Evolutionary conservation across 2,888 invertebrate species (phyloP).

Genomic region (Mythimna albipuncta): DNA sequence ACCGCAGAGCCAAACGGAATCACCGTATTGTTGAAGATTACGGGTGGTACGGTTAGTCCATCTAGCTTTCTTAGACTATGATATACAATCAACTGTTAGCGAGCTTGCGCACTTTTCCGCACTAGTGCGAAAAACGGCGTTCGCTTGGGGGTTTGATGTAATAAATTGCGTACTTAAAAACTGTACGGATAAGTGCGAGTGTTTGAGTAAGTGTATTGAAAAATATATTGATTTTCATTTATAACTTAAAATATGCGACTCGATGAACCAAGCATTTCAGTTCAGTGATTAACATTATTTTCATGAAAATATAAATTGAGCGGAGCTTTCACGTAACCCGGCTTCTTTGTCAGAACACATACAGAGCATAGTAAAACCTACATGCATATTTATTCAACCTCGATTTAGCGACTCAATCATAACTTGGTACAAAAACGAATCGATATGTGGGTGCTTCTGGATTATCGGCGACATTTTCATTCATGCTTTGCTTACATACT

Average conservation of each 20-base stretch:
- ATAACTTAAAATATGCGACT: conserved; percentile 33
- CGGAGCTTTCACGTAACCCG: conserved; percentile 20
- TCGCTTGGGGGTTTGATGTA: too few species aligned
- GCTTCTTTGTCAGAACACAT: conserved; percentile 40
- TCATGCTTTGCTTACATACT: conserved; percentile 42
- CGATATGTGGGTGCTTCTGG: conserved; percentile 47
- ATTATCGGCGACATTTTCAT: conserved; percentile 51
- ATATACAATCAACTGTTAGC: too few species aligned
- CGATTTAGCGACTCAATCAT: conserved; percentile 57
- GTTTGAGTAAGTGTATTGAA: too few species aligned
- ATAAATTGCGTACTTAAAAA: too few species aligned
- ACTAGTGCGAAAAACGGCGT: too few species aligned
- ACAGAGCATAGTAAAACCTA: conserved; percentile 46
- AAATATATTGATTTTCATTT: conserved; percentile 1
- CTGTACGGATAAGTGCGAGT: too few species aligned
- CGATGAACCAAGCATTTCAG: conserved; percentile 34
- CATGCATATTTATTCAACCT: conserved; percentile 64
- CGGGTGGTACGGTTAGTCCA: too few species aligned
- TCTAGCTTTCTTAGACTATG: too few species aligned
- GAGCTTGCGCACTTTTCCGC: too few species aligned
- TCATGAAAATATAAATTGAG: conserved; percentile 23
- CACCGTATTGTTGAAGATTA: too few species aligned
- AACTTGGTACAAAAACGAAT: conserved; percentile 53
- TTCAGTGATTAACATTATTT: conserved; percentile 43
- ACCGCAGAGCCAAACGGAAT: too few species aligned